Evolutionary conservation across 2,113 vertebrate genomes (phyloP).

Genomic region (Ctenodactylus gundi): DNA sequence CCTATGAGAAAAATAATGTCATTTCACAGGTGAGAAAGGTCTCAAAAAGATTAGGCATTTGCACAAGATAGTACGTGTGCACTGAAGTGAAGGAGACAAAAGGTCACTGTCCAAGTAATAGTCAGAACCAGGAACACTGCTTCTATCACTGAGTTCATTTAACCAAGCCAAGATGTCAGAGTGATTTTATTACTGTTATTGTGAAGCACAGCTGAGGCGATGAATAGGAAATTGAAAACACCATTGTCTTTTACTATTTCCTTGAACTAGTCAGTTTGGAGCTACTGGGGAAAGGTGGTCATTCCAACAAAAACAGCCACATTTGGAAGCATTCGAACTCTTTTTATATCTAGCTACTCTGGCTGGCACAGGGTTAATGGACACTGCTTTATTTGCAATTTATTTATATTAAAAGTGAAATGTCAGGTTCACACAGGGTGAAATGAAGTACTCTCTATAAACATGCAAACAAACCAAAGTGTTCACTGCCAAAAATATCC

Average conservation of each 20-base stretch:
- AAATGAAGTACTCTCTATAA: conserved; percentile 80
- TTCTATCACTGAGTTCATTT: background rate
- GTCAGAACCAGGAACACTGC: background rate
- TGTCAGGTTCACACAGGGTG: conserved; percentile 74
- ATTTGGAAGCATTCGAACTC: background rate
- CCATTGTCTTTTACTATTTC: conserved; percentile 2
- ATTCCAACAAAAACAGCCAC: conserved; percentile 32
- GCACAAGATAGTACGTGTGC: background rate
- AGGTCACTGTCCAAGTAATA: background rate
- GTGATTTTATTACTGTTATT: background rate
- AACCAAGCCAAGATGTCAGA: conserved; percentile 29
- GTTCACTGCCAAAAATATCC: conserved; percentile 66
- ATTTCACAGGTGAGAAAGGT: background rate
- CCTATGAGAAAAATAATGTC: background rate
- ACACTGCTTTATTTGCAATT: conserved; percentile 69
- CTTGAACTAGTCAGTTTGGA: background rate
- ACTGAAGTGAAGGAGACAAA: background rate
- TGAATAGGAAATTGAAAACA: background rate
- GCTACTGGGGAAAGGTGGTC: background rate
- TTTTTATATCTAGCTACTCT: conserved; percentile 2
- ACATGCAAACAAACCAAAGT: conserved; percentile 69
- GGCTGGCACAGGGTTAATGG: conserved; percentile 59
- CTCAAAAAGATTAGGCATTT: background rate
- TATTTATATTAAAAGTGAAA: conserved; percentile 76
- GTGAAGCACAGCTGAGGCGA: background rate